These are phyloP conservation scores for Mythimna loreyi DNA, from an alignment of 2,888 invertebrate species.

Conservation along the genomic window DNA sequence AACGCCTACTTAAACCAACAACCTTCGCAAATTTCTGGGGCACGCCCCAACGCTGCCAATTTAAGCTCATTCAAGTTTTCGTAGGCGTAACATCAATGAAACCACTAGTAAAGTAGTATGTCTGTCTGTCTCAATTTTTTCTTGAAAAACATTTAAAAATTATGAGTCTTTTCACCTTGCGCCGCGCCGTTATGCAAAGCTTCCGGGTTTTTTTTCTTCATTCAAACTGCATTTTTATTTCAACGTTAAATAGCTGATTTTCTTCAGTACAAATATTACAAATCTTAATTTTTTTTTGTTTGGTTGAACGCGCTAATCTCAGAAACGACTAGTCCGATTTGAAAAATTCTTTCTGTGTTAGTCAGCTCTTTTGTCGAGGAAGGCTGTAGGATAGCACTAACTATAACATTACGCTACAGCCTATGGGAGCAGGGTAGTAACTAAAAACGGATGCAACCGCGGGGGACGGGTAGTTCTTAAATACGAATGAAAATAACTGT, in stretches of 20 bases:
- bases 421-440: too few species aligned
- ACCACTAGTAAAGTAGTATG: slow-evolving; percentile 19
- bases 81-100: slow-evolving; percentile 53
- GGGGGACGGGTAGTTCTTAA: too few species aligned
- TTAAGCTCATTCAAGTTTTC: slow-evolving; percentile 58
- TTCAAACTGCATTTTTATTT: background rate
- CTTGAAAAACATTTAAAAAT: slow-evolving; percentile 21
- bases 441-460: too few species aligned
- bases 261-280: too few species aligned
- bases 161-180: slow-evolving; percentile 40
- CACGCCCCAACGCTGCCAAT: slow-evolving; percentile 51
- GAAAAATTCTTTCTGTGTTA: too few species aligned
- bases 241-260: background rate
- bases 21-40: slow-evolving; percentile 31
- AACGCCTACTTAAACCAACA: slow-evolving; percentile 47
- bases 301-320: too few species aligned
- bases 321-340: too few species aligned
- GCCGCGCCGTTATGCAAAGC: background rate
- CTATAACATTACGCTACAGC: too few species aligned
- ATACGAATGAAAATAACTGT: background rate
- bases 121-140: slow-evolving; percentile 13
- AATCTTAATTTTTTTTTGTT: too few species aligned
- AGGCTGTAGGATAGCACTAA: too few species aligned
- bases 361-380: too few species aligned
- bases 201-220: background rate